Base-by-base conservation (phyloP, 2,113 vertebrate genomes). In the Stegostoma tigrinum region DNA sequence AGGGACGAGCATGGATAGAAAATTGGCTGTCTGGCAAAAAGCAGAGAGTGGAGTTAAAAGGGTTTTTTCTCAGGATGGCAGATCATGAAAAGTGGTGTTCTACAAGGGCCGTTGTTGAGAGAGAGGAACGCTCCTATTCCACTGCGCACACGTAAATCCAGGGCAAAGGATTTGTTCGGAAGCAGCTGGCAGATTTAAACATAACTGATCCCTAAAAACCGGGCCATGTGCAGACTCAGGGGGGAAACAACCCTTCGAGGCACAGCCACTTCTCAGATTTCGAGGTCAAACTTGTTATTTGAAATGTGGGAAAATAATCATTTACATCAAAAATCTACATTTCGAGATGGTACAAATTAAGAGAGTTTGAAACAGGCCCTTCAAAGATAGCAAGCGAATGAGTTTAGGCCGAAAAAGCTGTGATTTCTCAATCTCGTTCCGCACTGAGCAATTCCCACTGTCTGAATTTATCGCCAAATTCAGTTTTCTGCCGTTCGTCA, bases 311-410 rank as follows among this genome's bases (percentile, higher is more conserved):
- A 5, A 98, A 97, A 96, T 98, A 98, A 96, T 98, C 98, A 61
- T 98, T 98, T 12, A 98, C 97, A 67, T 98, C 98, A 96, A 98
- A 96, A 96, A 98, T 98, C 96, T 98, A 98, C 83, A 98, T 98
- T 96, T 98, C 98, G 93, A 98, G 97, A 10, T 95, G 96, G 70
- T 96, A 96, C 0, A 96, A 0, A 64, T 96, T 42, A 96, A 98
- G 97, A 24, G 97, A 95, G 98, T 98, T 96, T 98, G 98, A 64
- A 98, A 95, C 83, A 98, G 30, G 5, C 97, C 96, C 96, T 98
- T 96, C 94, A 98, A 97, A 23, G 96, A 86, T 66, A 98, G 80
- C 2, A 97, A 96, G 96, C 98, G 98, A 0, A 96, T 66, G 78
- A 96, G 95, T 70, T 96, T 96, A 0, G 96, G 90, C 68, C 96